Base-by-base conservation (phyloP, 2,888 invertebrate genomes). In the Ormyrus pomaceus region DNA sequence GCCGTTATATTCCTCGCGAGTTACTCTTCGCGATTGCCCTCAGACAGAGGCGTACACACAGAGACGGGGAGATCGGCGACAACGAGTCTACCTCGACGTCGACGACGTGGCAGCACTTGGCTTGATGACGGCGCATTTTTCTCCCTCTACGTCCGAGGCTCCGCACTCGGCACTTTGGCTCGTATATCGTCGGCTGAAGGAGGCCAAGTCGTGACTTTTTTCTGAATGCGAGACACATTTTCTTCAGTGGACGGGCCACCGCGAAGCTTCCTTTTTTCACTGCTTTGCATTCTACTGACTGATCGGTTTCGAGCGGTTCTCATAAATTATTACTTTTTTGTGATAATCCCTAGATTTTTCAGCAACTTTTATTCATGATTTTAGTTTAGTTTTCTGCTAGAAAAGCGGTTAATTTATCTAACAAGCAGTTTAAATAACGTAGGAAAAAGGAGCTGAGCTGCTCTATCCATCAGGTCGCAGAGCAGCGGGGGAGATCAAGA, bases 111-210 rank as follows among this genome's bases (percentile, higher is more conserved):
- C 61, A 65, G 81, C 79, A 81, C 81, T 81, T 79, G 7, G 65
- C 76, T 55, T 73, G 82, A 79, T 82, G 79, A 82, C 65, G 69
- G 55, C 77, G 73, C 79, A 73, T 79, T 79, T 82, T 79, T 82
- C 75, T 73, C 71, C 48, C 45, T 19, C 6, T 6, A 34, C 19
- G 19, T 50, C 34, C 59, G 34, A 11, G n/a, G 50, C 11, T 50
- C 10, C 8, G 6, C 13, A 10, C 7, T 10, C 50, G 58, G 7
- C 53, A 45, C 55, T 61, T 55, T 55, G 55, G 46, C 13, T 53
- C 11, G 19, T 8, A 0, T 34, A 34, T 45, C 6, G 4, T 59
- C 68, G 19, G 55, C 51, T 4, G 8, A 11, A 50, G 48, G 66
- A 13, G 51, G 46, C 34, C 7, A 64, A 46, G 69, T 64, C 53